Base-by-base conservation (phyloP, 2,797 vertebrate genomes). In the Macrochelys suwanniensis region DNA sequence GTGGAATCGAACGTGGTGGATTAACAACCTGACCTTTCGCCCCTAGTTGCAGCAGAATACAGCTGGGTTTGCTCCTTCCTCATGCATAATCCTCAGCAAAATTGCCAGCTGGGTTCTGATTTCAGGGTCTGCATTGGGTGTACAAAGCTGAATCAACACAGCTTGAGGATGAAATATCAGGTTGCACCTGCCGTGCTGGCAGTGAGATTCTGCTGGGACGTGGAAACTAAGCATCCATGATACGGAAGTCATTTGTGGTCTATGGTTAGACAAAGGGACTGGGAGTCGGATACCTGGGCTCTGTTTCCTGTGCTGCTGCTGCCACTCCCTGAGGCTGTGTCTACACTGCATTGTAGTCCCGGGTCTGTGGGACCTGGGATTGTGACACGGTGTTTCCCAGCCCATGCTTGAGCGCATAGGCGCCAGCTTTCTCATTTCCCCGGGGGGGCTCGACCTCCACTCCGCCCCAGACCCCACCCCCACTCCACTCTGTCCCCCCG, bases 181-280 rank as follows among this genome's bases (percentile, higher is more conserved):
- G 56, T 93, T 93, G 61, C 94, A 76, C 31, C 87, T 45, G n/a
- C 5, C 7, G 59, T 79, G 94, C 78, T 91, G 89, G 84, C 76
- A 93, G 79, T 71, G 85, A 65, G 94, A 12, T 76, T 95, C 84
- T 96, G 96, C 94, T 96, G 91, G 94, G 88, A 91, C 93, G 93
- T 93, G 94, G 87, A 94, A 95, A 61, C 85, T 92, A 94, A 94
- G 89, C 81, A 87, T 71, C 95, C 90, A 47, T 33, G 74, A 33
- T 1, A 7, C 37, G 87, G 93, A 84, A 90, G 96, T 96, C 94
- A 92, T 92, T 91, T 96, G 96, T 90, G 96, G 93, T 94, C 95
- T 94, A 54, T 26, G 95, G 89, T 96, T 91, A 91, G 80, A 94
- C 94, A 95, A 95, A 74, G 56, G 80, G 84, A 77, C 91, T 84